Base-by-base conservation (phyloP, 1,140 invertebrate species). In the Bombus confusus region DNA sequence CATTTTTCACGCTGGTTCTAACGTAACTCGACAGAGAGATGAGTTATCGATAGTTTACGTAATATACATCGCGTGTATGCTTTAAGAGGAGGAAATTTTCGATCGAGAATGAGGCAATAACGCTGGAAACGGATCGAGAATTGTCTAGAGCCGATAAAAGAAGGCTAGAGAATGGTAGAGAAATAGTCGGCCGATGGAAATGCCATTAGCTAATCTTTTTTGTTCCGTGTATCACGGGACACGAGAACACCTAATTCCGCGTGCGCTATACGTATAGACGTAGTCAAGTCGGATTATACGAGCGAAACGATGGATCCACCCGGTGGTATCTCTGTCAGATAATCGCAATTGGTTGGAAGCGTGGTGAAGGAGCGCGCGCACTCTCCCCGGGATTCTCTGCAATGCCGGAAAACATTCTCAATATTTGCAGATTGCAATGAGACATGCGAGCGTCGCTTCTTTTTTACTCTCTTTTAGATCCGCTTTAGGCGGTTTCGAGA, bases 351-450 rank as follows among this genome's bases (percentile, higher is more conserved):
- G 93, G 93, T 91, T 91, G 83, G 75, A 78, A 83, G 81, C 82
- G 87, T 41, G 31, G 59, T 37, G 31, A 39, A 41, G 10, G 3
- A 71, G 69, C 83, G 31, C 34, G 43, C 80, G 39, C 34, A 1
- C 72, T 69, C 77, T 62, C 59, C 52, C 64, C n/a, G 83, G 90
- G 83, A 87, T 86, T 80, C 82, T 72, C 47, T 85, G 83, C 86
- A 87, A 89, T 81, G 89, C 75, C 81, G 89, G 87, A 87, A 90
- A 91, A 94, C 93, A 94, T 93, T 94, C 93, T 94, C 92, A 92
- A 94, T 93, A 94, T 92, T 90, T 91, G 92, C 91, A 93, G 92
- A 95, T 94, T 94, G 93, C 94, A 94, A 94, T 92, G 92, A 93
- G 93, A 94, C 94, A 94, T 95, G 93, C 94, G 92, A 95, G 89